Evolutionary conservation across 2,797 vertebrate genomes (phyloP), one percentile per base, ranked within the genome.

Genomic region (Clarias pachynema): DNA sequence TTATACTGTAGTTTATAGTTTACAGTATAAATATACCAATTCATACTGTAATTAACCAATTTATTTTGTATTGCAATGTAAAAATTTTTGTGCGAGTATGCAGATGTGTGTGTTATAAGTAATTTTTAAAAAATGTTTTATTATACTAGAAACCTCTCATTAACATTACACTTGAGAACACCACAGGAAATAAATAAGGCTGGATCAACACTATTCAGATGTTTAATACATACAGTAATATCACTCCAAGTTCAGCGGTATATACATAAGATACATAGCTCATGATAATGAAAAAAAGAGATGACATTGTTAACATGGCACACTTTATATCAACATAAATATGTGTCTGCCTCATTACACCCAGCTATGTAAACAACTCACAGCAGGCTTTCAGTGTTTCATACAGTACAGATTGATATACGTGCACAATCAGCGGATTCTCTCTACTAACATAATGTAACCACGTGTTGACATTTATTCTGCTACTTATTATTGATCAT

Each of bases 321-420:
- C 40, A 80, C 62, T 65, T 80, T n/a, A 29, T 22, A n/a, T 66
- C 65, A 80, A 80, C 79, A 77, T 12, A 57, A 56, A 69, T 20
- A 63, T n/a, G 53, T 77, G 34, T 60, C 69, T 86, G 72, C 72
- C 80, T 84, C 77, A 79, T 84, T 72, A 79, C 75, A 86, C 44
- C n/a, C 81, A 29, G 22, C 57, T 57, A 85, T 12, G 59, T 82
- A 78, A 88, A 81, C 57, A 31, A 79, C 60, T 56, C 75, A 18
- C 79, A 88, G 83, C 53, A 78, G 56, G 34, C 60, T 65, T 86
- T 84, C 70, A 72, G 78, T 81, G 85, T 84, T 84, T 59, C 22
- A 31, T 65, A 87, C 63, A 84, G 70, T 65, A 87, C 63, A 84
- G 70, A 80, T 70, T 85, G 70, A 57, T 77, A 85, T 73, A 83